Evolutionary conservation across 2,888 invertebrate species (phyloP), one percentile per base, ranked within the genome.

Genomic region (Lasius fuliginosus): DNA sequence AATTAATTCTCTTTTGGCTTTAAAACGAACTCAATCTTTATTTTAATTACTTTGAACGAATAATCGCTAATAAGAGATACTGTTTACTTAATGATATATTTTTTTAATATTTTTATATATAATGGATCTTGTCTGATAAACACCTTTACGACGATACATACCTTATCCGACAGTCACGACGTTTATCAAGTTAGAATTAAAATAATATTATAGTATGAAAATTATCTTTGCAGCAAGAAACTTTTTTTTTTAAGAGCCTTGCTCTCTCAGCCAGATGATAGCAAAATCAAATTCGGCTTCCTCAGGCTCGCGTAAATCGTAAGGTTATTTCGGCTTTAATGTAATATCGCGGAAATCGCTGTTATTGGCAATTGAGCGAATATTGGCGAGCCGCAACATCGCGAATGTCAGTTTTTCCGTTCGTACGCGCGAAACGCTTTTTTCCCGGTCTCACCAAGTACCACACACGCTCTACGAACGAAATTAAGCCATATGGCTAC

Each of bases 401-500:
- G 46, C 60, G 33, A 53, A 68, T 49, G 74, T 81, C 79, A 74
- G 27, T 33, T 30, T 27, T 46, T 5, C 3, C 58, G 40, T 42
- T 73, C 42, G 74, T 73, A 65, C 60, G 75, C 46, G 75, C 36
- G n/a, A 79, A 71, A 79, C 15, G 33, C 73, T 56, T 56, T 65
- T 60, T 27, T 5, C 30, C n/a, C 58, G 42, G 33, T 8, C 46
- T 60, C n/a, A 49, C 74, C n/a, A 33, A 46, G 75, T 40, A 42
- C 46, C 60, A 42, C 60, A 42, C 60, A 75, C 71, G 69, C 76
- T 85, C 81, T 67, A 79, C 88, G 86, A 88, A 87, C 85, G 93
- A 94, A 94, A 94, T 94, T 94, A 94, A 94, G 92, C 93, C 94
- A 93, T 94, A 94, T 93, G 94, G 93, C 91, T 92, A 94, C 93